Evolutionary conservation across 2,797 vertebrate species (phyloP).

Genomic region (Oreochromis grahami): DNA sequence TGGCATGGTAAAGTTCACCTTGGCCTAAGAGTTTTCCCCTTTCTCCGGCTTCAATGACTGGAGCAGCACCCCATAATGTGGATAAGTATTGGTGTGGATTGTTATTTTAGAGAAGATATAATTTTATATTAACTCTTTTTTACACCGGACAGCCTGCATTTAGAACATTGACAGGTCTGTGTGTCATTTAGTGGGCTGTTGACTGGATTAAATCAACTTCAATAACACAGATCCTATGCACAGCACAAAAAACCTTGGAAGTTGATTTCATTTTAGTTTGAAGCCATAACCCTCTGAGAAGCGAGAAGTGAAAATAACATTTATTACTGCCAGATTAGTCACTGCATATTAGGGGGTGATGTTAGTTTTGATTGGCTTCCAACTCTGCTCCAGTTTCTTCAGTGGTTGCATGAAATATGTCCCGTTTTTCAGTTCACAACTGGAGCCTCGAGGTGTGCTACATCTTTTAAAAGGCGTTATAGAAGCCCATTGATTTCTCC

Average conservation of each 20-base stretch:
- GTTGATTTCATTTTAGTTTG: slow-evolving; percentile 27
- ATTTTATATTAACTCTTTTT: slow-evolving; percentile 59
- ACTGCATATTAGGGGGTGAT: slow-evolving; percentile 58
- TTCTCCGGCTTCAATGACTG: slow-evolving; percentile 18
- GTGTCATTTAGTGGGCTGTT: slow-evolving; percentile 48
- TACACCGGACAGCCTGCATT: slow-evolving; percentile 5
- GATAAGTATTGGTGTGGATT: slow-evolving; percentile 48
- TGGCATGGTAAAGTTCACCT: slow-evolving; percentile 27
- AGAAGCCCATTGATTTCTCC: slow-evolving; percentile 62
- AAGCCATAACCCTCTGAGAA: slow-evolving; percentile 34
- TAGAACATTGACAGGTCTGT: slow-evolving; percentile 28
- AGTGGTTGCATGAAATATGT: slow-evolving; percentile 55
- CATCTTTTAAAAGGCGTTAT: slow-evolving; percentile 49
- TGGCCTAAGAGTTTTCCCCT: slow-evolving; percentile 7
- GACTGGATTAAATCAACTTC: slow-evolving; percentile 53
- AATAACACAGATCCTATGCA: slow-evolving; percentile 26
- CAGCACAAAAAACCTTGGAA: slow-evolving; percentile 18
- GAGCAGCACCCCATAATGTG: slow-evolving; percentile 30
- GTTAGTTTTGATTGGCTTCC: slow-evolving; percentile 65
- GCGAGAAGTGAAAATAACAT: slow-evolving; percentile 61
- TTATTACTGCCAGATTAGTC: slow-evolving; percentile 65
- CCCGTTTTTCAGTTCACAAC: slow-evolving; percentile 52
- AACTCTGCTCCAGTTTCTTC: slow-evolving; percentile 53
- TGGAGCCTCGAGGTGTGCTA: slow-evolving; percentile 38
- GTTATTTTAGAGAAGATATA: slow-evolving; percentile 48